phyloP scores from a whole-genome alignment of 2,888 invertebrate species.

The Podotricha telesiphe region DNA sequence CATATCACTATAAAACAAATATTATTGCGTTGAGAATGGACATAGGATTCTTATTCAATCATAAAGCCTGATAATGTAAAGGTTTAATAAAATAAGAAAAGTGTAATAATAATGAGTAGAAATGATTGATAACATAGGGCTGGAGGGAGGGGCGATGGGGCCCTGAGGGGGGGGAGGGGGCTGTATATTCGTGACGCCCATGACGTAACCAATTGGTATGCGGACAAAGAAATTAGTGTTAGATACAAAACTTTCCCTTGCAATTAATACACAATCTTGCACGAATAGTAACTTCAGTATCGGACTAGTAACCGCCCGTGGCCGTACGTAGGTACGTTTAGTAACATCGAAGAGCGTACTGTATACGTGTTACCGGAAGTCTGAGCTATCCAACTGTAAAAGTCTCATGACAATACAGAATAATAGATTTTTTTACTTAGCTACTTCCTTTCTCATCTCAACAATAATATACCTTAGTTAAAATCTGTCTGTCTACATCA shows the following conservation, averaged over 20 bases:
- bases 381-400: conserved; percentile 22
- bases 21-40: neutral
- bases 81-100: conserved; percentile 25
- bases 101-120: conserved; percentile 56
- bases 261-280: conserved; percentile 34
- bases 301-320: neutral
- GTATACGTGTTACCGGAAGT: conserved; percentile 21
- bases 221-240: conserved; percentile 59
- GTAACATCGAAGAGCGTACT: neutral
- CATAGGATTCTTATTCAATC: neutral
- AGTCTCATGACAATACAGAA: conserved; percentile 11
- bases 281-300: conserved; percentile 12
- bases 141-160: conserved; percentile 31
- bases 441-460: conserved; percentile 11
- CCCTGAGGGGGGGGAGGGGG: conserved; percentile 49
- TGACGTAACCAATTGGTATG: conserved; percentile 77
- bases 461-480: neutral
- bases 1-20: neutral
- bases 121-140: conserved; percentile 63
- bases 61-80: conserved; percentile 5
- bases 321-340: neutral
- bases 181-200: conserved; percentile 57
- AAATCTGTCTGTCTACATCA: neutral
- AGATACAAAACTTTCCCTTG: conserved; percentile 45
- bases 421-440: conserved; percentile 2